These are phyloP conservation scores for Drosophila triauraria DNA, from an alignment of 1,140 invertebrate species.

Conservation along the genomic window DNA sequence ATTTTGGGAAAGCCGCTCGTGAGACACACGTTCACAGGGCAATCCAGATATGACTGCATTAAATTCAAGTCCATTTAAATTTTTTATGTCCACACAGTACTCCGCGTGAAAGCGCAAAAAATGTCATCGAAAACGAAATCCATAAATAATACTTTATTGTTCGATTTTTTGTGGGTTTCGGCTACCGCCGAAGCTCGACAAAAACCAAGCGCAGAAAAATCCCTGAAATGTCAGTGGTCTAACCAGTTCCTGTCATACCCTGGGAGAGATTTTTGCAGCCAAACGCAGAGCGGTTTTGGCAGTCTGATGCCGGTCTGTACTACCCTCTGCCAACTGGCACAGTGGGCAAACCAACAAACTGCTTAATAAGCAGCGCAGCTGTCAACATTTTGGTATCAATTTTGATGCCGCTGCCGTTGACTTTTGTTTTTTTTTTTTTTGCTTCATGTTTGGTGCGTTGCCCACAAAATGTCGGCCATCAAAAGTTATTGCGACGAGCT, in stretches of 20 bases:
- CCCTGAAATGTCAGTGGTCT: constrained; percentile 5
- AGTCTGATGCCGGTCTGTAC: not conserved
- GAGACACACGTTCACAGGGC: constrained; percentile 27
- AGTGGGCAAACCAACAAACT: constrained; percentile 46
- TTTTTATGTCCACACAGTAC: constrained; percentile 44
- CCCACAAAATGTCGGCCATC: constrained; percentile 56
- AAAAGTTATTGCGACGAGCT: constrained; percentile 64
- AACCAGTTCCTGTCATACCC: constrained; percentile 10
- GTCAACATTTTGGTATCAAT: constrained; percentile 61
- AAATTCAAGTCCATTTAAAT: constrained; percentile 62
- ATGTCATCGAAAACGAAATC: constrained; percentile 42
- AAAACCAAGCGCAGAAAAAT: constrained; percentile 20
- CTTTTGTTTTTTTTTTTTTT: constrained; percentile 24
- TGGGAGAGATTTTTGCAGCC: not conserved
- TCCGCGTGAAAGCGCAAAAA: constrained; percentile 38
- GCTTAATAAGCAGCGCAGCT: constrained; percentile 79
- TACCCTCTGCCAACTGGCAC: not conserved
- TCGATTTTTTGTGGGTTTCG: constrained; percentile 22
- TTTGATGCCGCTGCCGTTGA: constrained; percentile 22
- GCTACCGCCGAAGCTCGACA: not conserved
- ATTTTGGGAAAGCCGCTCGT: constrained; percentile 50
- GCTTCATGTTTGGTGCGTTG: constrained; percentile 5
- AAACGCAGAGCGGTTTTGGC: no score
- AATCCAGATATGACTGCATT: constrained; percentile 52
- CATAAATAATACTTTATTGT: constrained; percentile 75